Percentiles rank a stretch among this genome's conserved stretches.
Evolutionary conservation across 1,140 invertebrate genomes (phyloP).

Genomic region (Conus betulinus): DNA sequence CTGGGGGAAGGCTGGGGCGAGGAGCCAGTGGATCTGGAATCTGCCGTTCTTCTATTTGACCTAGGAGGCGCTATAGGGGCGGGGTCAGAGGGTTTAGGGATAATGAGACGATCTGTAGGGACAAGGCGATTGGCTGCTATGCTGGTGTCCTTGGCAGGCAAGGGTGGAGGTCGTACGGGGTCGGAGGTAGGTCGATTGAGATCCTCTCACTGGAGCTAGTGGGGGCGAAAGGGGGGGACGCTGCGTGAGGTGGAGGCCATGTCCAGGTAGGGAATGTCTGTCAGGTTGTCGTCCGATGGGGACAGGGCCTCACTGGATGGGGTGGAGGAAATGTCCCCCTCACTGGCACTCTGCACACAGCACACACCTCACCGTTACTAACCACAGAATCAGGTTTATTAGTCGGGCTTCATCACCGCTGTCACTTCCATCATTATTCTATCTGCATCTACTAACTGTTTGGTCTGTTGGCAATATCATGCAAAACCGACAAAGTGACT

Average conservation of each 20-base stretch:
- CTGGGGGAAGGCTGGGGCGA: background rate
- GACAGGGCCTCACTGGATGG: conserved; percentile 31
- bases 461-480: too few species aligned
- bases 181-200: background rate
- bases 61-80: background rate
- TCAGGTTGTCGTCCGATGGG: conserved; percentile 14
- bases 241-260: background rate
- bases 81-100: background rate
- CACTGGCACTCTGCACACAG: background rate
- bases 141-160: background rate
- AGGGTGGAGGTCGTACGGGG: background rate
- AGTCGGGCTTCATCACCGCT: background rate
- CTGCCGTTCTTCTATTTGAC: background rate
- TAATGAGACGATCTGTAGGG: background rate
- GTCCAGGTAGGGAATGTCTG: conserved; percentile 19
- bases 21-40: background rate
- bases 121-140: background rate
- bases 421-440: background rate
- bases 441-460: background rate
- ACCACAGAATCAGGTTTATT: too few species aligned
- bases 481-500: too few species aligned
- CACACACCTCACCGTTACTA: too few species aligned
- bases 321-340: conserved; percentile 29
- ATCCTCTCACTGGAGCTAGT: conserved; percentile 23
- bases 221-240: background rate